Conservation (phyloP, 2,113 vertebrate genomes). For the Austrofundulus limnaeus region DNA sequence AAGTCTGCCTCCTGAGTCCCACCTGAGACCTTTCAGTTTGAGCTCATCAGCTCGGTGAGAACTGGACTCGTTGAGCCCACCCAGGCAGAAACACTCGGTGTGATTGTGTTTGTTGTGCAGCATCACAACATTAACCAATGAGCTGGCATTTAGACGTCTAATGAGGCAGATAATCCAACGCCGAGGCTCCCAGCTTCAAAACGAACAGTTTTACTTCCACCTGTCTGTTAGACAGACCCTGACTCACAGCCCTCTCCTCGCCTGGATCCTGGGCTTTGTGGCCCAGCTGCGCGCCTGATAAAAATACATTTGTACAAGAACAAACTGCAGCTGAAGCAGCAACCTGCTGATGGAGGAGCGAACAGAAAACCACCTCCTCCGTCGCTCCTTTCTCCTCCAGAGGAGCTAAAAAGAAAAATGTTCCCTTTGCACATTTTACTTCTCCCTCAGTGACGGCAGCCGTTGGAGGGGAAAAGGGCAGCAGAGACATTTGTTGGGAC, state of each 20-base stretch:
- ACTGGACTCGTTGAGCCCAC: neutral
- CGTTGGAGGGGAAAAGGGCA: too few relatives aligned
- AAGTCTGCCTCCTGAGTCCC: neutral
- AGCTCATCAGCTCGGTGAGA: neutral
- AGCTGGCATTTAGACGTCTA: constrained; percentile 68
- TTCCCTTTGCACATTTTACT: constrained; percentile 16
- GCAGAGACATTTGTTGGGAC: neutral
- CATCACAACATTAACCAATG: constrained; percentile 71
- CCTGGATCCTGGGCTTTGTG: neutral
- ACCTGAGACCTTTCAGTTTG: constrained; percentile 31
- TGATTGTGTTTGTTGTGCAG: constrained; percentile 14
- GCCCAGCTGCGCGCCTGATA: neutral
- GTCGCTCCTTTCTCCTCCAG: neutral
- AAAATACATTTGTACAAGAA: neutral
- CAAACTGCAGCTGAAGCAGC: neutral
- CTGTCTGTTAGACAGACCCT: too few relatives aligned
- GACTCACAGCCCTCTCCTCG: too few relatives aligned
- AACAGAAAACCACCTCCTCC: neutral
- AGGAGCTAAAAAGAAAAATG: neutral
- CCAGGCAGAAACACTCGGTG: constrained; percentile 32
- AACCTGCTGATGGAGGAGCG: neutral
- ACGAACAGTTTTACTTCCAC: too few relatives aligned
- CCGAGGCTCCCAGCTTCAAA: neutral
- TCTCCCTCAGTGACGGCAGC: too few relatives aligned
- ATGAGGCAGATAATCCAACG: constrained; percentile 60